Evolutionary conservation across 35 echinoderm and acorn worm genomes (phyloP).

Genomic region (Stichopus chloronotus): DNA sequence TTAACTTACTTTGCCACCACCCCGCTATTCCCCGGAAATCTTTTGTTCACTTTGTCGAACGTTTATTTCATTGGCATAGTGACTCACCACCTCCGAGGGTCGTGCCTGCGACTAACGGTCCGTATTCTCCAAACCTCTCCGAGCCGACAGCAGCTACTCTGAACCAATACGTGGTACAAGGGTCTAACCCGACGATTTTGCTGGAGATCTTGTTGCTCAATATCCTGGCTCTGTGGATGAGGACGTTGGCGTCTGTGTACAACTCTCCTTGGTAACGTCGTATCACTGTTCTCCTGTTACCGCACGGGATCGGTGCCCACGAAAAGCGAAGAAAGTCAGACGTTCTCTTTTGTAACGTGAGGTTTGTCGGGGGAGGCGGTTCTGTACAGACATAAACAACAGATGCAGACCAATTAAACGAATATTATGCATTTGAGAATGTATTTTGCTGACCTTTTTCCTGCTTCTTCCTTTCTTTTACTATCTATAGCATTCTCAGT

Average conservation of each 20-base stretch:
- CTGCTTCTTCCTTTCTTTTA: not conserved
- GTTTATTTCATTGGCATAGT: too few species aligned
- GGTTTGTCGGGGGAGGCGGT: not conserved
- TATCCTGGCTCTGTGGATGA: conserved; percentile 35
- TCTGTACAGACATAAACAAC: not conserved
- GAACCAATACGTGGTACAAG: conserved; percentile 39
- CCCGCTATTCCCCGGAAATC: too few species aligned
- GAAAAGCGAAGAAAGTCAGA: conserved; percentile 15
- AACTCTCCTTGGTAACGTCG: conserved; percentile 9
- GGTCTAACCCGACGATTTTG: conserved; percentile 12
- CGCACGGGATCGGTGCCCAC: conserved; percentile 14
- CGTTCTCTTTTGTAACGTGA: not conserved
- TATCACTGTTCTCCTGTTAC: not conserved
- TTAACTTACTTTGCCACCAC: too few species aligned
- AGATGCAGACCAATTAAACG: not conserved
- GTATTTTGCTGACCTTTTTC: not conserved
- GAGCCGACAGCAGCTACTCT: conserved; percentile 33
- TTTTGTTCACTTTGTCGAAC: too few species aligned
- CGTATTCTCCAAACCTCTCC: conserved; percentile 31
- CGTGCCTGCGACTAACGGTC: not conserved
- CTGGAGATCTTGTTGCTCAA: conserved; percentile 34
- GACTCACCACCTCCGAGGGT: conserved; percentile 29
- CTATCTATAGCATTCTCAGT: not conserved
- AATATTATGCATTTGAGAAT: not conserved
- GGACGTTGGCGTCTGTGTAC: not conserved